Evolutionary conservation across 2,888 invertebrate genomes (phyloP).

Genomic region (Alloplasta piceator): DNA sequence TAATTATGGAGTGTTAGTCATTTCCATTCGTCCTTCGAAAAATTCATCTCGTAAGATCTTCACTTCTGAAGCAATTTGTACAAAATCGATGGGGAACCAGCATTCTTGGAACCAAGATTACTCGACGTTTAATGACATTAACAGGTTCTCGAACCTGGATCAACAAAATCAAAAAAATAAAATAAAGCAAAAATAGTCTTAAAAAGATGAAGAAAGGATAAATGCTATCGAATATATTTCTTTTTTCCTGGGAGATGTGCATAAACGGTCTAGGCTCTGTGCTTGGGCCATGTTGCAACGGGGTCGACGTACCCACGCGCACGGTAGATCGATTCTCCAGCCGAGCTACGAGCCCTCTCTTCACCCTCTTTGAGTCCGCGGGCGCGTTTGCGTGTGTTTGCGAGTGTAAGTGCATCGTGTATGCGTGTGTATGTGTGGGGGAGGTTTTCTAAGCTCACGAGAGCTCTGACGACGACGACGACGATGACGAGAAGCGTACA

Average conservation of each 20-base stretch:
- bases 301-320: conserved; percentile 77
- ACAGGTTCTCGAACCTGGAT: too few species aligned
- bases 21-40: too few species aligned
- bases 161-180: too few species aligned
- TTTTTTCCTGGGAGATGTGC: conserved; percentile 40
- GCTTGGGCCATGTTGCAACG: conserved; percentile 69
- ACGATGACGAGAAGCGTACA: conserved; percentile 48
- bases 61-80: too few species aligned
- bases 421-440: neutral
- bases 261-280: conserved; percentile 34
- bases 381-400: conserved; percentile 35
- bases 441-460: conserved; percentile 56
- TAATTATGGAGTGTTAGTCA: too few species aligned
- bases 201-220: conserved; percentile 21
- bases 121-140: too few species aligned
- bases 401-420: neutral
- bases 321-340: conserved; percentile 74
- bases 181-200: too few species aligned
- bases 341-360: conserved; percentile 63
- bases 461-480: conserved; percentile 50
- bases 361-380: neutral
- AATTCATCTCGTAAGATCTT: too few species aligned
- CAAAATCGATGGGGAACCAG: too few species aligned
- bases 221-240: conserved; percentile 27
- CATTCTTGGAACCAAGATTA: too few species aligned